phyloP scores from a whole-genome alignment of 2,888 invertebrate genomes.

The Drosophila pullipes region DNA sequence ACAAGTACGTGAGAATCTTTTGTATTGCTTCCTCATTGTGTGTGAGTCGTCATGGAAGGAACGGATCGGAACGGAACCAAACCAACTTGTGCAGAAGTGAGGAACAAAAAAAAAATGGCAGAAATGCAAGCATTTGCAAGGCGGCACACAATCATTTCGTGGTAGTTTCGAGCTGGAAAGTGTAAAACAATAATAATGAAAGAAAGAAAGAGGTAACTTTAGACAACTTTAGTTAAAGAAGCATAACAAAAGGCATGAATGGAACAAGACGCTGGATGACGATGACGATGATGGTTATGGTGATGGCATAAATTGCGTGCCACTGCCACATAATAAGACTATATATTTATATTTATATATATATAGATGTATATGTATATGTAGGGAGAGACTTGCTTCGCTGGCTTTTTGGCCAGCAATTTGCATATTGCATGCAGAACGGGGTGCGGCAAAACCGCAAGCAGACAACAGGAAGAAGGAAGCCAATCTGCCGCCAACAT shows the following conservation, averaged over 20 bases:
- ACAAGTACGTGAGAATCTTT: slow-evolving; percentile 81
- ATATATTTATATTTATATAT: background rate
- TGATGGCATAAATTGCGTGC: slow-evolving; percentile 43
- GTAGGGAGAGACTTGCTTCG: slow-evolving; percentile 34
- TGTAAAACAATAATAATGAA: slow-evolving; percentile 60
- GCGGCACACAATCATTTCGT: slow-evolving; percentile 56
- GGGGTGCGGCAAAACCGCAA: slow-evolving; percentile 68
- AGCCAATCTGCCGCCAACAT: slow-evolving; percentile 46
- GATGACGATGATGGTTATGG: slow-evolving; percentile 20
- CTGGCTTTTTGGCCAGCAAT: slow-evolving; percentile 59
- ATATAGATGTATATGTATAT: background rate
- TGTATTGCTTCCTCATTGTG: slow-evolving; percentile 77
- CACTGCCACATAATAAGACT: slow-evolving; percentile 30
- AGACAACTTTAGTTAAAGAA: slow-evolving; percentile 36
- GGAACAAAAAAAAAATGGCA: background rate
- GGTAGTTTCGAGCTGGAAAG: slow-evolving; percentile 66
- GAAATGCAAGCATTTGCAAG: slow-evolving; percentile 19
- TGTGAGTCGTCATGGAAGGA: slow-evolving; percentile 31
- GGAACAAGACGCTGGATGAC: slow-evolving; percentile 23
- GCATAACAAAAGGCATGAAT: slow-evolving; percentile 48
- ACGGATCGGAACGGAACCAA: slow-evolving; percentile 37
- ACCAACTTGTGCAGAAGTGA: slow-evolving; percentile 1
- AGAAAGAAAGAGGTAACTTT: slow-evolving; percentile 48
- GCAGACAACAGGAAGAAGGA: slow-evolving; percentile 59
- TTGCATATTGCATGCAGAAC: slow-evolving; percentile 72